Base-by-base conservation (phyloP, 53 echinoderm and acorn worm species). In the Glandiceps talaboti region DNA sequence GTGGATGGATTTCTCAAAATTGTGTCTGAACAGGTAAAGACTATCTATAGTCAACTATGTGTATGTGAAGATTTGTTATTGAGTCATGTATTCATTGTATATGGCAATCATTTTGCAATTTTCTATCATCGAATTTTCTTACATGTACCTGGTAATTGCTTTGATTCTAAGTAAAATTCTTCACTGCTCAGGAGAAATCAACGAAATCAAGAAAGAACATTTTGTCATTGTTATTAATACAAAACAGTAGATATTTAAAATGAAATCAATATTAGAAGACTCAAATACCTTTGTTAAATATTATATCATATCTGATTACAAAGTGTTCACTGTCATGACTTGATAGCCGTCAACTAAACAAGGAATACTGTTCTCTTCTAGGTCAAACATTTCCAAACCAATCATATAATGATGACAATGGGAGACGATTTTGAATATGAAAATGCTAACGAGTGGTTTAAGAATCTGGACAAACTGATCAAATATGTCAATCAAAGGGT, bases 321-420 rank as follows among this genome's bases (percentile, higher is more conserved):
- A n/a, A n/a, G n/a, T n/a, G n/a, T n/a, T n/a, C n/a, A n/a, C n/a
- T n/a, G n/a, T n/a, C n/a, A n/a, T n/a, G n/a, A n/a, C n/a, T n/a
- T n/a, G n/a, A n/a, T n/a, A n/a, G n/a, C n/a, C n/a, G n/a, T n/a
- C n/a, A n/a, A n/a, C n/a, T n/a, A n/a, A n/a, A n/a, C n/a, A n/a
- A n/a, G n/a, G n/a, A n/a, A n/a, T n/a, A n/a, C n/a, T n/a, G n/a
- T n/a, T n/a, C 64, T 72, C 1, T 45, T 72, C 0, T 28, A 80
- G 80, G 80, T 73, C 20, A 80, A 80, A 26, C 1, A 14, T 80
- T 80, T 73, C 29, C 80, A 80, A 29, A 80, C 80, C 0, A 73
- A 73, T 27, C 80, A 80, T 73, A 25, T 80, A 0, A 80, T 80
- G 10, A 80, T 80, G 80, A 80, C 80, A 28, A 80, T 80, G 80